Base-by-base conservation (phyloP, 2,113 vertebrate genomes). In the Megaceryle torquata region DNA sequence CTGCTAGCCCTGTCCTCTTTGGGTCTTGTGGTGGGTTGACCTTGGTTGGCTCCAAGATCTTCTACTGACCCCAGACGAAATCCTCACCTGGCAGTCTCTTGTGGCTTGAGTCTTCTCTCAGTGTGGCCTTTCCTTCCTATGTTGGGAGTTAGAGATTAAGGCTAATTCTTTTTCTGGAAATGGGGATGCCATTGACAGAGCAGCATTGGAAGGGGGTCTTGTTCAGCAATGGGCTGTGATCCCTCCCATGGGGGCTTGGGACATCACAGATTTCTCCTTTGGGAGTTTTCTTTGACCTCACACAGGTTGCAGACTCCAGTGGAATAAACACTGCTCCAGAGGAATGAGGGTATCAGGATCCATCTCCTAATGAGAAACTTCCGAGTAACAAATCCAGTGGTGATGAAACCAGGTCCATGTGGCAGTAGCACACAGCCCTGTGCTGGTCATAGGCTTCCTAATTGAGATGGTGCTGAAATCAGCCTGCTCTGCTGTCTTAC, bases 341-440 rank as follows among this genome's bases (percentile, higher is more conserved):
- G 65, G 26, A 60, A 5, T 6, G 6, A 31, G 8, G 14, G 24
- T 2, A 21, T 25, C 21, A 74, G 41, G 48, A 75, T 70, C 64
- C 44, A 51, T 5, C 44, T 72, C 22, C 29, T 46, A 8, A 24
- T 3, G 7, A 60, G 71, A 68, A 71, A 13, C 4, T 3, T n/a
- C 11, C 6, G 5, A 3, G 28, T 21, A 46, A 50, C 18, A 65
- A 70, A 29, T 4, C 26, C 71, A 48, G 56, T 1, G 2, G 26
- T 16, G 65, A 15, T 12, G 10, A 67, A 72, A 20, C 31, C 59
- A n/a, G 71, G 46, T 8, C 12, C 0, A 5, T 15, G 71, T 0
- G 1, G 77, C n/a, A 22, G 46, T 7, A 48, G 15, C 1, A 2
- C 25, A 3, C 51, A 56, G 39, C 46, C 1, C 2, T 17, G 54